Base-by-base conservation (phyloP, 2,113 vertebrate species). In the Penelope pileata region DNA sequence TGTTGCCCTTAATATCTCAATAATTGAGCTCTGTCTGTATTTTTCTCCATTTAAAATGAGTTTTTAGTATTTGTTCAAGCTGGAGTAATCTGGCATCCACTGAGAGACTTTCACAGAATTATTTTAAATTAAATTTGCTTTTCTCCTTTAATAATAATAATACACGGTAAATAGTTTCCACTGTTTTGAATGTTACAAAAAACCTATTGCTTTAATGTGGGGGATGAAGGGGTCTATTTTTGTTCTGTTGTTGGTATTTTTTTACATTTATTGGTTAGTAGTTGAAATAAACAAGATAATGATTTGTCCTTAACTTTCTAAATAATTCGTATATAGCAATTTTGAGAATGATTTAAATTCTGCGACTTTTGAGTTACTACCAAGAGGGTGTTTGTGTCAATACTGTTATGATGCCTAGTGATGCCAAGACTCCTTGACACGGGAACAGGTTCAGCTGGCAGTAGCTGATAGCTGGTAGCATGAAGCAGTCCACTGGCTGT, bases 91-190 rank as follows among this genome's bases (percentile, higher is more conserved):
- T 95, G 75, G 67, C 72, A 83, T 91, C 73, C 68, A 90, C 73
- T 45, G 50, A 95, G 93, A 82, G 75, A 94, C 10, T 83, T 56
- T 90, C 90, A 83, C 88, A 48, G 79, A 80, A 66, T 63, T 16
- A 90, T 91, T 96, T 96, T 72, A 96, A 96, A 91, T 96, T 95
- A 94, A 91, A 81, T 95, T 96, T 95, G 82, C 50, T 96, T 97
- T 94, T 95, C 79, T 97, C 56, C 90, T n/a, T n/a, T n/a, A 91
- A 67, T 94, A 47, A 40, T 77, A 93, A 34, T 92, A 86, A 86
- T 86, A 95, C 58, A 64, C 17, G 0, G 93, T 92, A 88, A 97
- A 90, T 97, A 96, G 87, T 96, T 96, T 95, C 75, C 82, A 96
- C 81, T 94, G 87, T 88, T 96, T 70, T 87, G 87, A 97, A 97